These are phyloP conservation scores for Muschampia plurimacula DNA, from an alignment of 2,888 invertebrate species.

Conservation along the genomic window DNA sequence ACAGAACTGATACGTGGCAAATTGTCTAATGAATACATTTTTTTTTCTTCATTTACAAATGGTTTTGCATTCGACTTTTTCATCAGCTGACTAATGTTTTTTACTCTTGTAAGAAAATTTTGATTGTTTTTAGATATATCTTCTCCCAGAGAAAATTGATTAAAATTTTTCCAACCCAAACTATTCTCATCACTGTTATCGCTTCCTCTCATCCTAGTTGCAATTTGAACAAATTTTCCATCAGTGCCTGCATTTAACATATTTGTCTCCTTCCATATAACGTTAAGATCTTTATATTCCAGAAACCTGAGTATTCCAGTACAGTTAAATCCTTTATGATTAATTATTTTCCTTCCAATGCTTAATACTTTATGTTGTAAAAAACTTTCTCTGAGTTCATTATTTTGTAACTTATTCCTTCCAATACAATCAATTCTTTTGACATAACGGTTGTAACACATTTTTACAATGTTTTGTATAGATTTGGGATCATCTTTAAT, in stretches of 20 bases:
- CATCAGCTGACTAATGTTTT: background rate
- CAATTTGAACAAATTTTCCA: constrained; percentile 55
- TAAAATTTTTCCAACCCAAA: constrained; percentile 53
- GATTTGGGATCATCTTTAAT: constrained; percentile 48
- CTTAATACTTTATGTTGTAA: constrained; percentile 73
- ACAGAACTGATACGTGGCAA: constrained; percentile 44
- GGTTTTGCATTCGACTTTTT: background rate
- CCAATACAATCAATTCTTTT: constrained; percentile 51
- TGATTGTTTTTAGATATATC: background rate
- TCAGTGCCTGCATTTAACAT: background rate
- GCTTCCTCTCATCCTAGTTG: constrained; percentile 56
- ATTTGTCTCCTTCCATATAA: constrained; percentile 57
- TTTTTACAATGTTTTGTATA: constrained; percentile 61
- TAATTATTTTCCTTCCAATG: constrained; percentile 71
- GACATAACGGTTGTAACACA: constrained; percentile 59
- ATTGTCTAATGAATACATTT: constrained; percentile 33
- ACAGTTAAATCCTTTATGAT: constrained; percentile 61
- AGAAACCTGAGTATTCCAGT: constrained; percentile 69
- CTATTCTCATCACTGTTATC: constrained; percentile 47
- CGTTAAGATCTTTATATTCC: constrained; percentile 67
- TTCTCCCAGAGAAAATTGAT: constrained; percentile 19
- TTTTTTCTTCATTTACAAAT: background rate
- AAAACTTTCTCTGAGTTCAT: constrained; percentile 51
- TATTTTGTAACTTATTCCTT: constrained; percentile 43
- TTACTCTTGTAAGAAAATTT: background rate